Percentiles rank a stretch among this genome's conserved stretches.
phyloP scores from a whole-genome alignment of 53 echinoderm and acorn worm species.

The Mesocentrotus franciscanus region DNA sequence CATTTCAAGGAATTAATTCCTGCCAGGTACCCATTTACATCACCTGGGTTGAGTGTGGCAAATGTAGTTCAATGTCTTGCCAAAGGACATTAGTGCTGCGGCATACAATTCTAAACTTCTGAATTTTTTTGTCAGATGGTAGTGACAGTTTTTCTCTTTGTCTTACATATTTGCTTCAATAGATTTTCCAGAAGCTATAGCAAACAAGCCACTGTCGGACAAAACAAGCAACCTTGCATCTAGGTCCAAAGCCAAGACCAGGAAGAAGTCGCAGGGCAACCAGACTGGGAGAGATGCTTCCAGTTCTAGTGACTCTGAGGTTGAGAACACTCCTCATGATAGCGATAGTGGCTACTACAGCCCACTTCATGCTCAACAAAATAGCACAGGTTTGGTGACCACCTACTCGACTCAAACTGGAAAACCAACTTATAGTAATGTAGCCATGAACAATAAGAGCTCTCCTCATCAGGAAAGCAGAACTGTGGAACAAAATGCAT shows the following conservation, averaged over 20 bases:
- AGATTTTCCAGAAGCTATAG: constrained; percentile 96
- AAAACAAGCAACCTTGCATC: constrained; percentile 76
- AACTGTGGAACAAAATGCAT: background rate
- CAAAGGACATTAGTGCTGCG: too few species aligned
- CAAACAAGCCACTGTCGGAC: constrained; percentile 91
- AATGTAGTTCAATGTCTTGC: too few species aligned
- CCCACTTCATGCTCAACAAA: constrained; percentile 80
- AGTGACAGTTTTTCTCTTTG: background rate
- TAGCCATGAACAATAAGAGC: constrained; percentile 22
- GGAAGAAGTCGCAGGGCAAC: constrained; percentile 85
- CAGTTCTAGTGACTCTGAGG: constrained; percentile 84
- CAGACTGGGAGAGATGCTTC: constrained; percentile 87
- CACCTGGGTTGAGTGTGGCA: too few species aligned
- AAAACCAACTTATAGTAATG: constrained; percentile 40
- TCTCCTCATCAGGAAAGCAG: background rate
- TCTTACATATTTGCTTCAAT: background rate
- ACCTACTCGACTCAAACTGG: constrained; percentile 35
- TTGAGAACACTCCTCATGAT: constrained; percentile 78
- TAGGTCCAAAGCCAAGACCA: constrained; percentile 66
- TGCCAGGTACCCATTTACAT: too few species aligned
- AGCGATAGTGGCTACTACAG: constrained; percentile 98
- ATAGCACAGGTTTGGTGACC: background rate
- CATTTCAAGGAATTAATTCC: too few species aligned
- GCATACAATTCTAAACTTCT: too few species aligned
- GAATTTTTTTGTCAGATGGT: too few species aligned